These are phyloP conservation scores for Trogon surrucura DNA, from an alignment of 2,113 vertebrate species.

Conservation along the genomic window DNA sequence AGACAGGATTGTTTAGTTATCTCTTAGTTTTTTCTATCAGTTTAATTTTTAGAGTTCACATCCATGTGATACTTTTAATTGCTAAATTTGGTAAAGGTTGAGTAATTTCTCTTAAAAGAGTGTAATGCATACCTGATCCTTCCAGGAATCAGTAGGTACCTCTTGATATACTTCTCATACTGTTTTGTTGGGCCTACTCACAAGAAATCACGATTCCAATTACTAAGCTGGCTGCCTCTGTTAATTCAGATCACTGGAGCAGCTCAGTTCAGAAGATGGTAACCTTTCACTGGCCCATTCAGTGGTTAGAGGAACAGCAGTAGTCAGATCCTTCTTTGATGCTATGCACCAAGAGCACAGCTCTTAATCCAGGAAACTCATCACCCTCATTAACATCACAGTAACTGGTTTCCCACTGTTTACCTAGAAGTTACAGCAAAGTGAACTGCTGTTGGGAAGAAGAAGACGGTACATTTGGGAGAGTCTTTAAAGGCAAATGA, in stretches of 20 bases:
- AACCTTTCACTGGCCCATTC: background rate
- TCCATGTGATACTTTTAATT: background rate
- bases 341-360: background rate
- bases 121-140: background rate
- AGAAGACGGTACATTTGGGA: background rate
- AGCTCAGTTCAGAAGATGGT: background rate
- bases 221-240: background rate
- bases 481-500: constrained; percentile 8
- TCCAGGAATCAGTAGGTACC: background rate
- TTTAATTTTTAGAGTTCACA: background rate
- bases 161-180: background rate
- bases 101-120: background rate
- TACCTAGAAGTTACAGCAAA: background rate
- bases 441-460: background rate
- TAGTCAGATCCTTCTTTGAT: background rate
- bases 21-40: background rate
- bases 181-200: background rate
- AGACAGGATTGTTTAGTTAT: background rate
- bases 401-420: background rate
- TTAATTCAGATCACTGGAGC: background rate
- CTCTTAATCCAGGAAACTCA: background rate
- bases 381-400: background rate
- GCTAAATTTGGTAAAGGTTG: background rate
- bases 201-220: background rate
- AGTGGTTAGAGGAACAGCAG: background rate